phyloP scores from a whole-genome alignment of 2,888 invertebrate genomes.

The Nemapogon koenigi region DNA sequence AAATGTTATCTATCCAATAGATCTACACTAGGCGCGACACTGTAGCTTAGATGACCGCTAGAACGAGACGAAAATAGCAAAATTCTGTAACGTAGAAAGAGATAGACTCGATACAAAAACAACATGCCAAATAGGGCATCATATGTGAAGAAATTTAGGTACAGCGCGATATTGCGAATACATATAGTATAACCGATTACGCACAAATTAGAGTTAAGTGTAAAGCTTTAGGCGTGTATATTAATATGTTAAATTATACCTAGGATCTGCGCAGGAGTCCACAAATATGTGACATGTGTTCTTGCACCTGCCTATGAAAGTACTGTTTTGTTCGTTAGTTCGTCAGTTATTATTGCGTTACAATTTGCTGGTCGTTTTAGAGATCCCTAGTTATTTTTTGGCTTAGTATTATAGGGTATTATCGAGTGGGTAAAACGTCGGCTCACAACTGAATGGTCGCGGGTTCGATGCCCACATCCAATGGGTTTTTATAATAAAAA shows the following conservation, averaged over 20 bases:
- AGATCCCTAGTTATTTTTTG: no score
- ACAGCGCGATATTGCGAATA: slow-evolving; percentile 30
- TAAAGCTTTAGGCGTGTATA: background rate
- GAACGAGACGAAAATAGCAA: slow-evolving; percentile 24
- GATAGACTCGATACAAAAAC: slow-evolving; percentile 37
- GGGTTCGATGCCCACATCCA: no score
- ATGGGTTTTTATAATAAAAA: no score
- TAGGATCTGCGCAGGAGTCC: slow-evolving; percentile 21
- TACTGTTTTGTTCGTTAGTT: no score
- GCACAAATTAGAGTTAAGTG: slow-evolving; percentile 12
- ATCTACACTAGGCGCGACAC: no score
- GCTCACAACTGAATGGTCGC: no score
- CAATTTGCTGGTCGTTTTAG: no score
- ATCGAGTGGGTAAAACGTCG: no score
- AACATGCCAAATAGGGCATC: slow-evolving; percentile 57
- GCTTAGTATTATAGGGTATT: no score
- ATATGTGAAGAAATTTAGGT: slow-evolving; percentile 54
- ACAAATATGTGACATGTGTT: slow-evolving; percentile 35
- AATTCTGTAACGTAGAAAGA: slow-evolving; percentile 19
- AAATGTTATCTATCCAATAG: no score
- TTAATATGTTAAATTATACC: slow-evolving; percentile 26
- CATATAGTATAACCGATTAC: slow-evolving; percentile 32
- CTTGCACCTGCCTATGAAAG: background rate
- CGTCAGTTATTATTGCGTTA: background rate
- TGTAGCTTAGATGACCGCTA: slow-evolving; percentile 17